Evolutionary conservation across 2,797 vertebrate species (phyloP), one percentile per base, ranked within the genome.

Genomic region (Chelonia mydas): DNA sequence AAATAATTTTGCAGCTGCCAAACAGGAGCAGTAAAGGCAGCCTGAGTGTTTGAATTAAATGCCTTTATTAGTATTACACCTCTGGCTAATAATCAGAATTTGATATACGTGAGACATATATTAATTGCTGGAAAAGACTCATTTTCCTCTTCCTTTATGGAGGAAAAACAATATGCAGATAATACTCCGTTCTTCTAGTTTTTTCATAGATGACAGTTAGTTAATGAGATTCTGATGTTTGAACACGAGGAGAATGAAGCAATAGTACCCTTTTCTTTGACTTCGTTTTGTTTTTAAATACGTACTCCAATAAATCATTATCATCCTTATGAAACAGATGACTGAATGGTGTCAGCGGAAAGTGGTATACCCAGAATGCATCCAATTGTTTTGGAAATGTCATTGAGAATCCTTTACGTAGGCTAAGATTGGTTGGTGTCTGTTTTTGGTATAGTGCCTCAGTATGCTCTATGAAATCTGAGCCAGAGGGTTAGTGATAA

Each of bases 101-200:
- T 2, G 45, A 25, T 0, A 1, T 0, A 0, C 19, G 4, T 21
- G 15, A 23, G 25, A 2, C 4, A 25, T 7, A 27, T 49, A 45
- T 80, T 80, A 80, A 80, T 53, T 80, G 19, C 50, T 53, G 33
- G 49, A 21, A 80, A 53, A 80, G 10, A 37, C 19, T 51, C 31
- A n/a, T 53, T 65, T 1, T 16, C 25, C 74, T 49, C 45, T 47
- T 45, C 41, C 41, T 77, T n/a, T 17, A 16, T 5, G 4, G 1
- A 31, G 65, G 76, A 41, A 50, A 37, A 76, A 80, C 37, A 28
- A 5, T 6, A 4, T 11, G 49, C 12, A 11, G 54, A 11, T 53
- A n/a, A 88, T 53, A 2, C 21, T 61, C 45, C 13, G 2, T 47
- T 51, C 2, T 21, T 12, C 3, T 45, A 57, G 2, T 9, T 11